These are phyloP conservation scores for Callipepla californica DNA, from an alignment of 2,113 vertebrate genomes.

Conservation along the genomic window DNA sequence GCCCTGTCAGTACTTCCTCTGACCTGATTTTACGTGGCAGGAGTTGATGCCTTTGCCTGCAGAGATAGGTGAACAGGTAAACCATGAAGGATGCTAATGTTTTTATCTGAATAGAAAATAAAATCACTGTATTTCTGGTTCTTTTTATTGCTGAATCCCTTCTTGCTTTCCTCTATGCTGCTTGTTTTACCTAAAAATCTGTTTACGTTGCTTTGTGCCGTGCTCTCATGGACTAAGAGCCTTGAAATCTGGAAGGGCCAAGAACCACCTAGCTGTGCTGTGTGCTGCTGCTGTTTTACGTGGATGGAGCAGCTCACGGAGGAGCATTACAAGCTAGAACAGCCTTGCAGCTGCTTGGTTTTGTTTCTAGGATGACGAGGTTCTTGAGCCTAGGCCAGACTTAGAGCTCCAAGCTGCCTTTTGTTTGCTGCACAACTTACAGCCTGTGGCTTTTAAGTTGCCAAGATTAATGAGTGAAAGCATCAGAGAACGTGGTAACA, in stretches of 20 bases:
- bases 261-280: neutral
- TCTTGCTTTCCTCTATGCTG: neutral
- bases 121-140: neutral
- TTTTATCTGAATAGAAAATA: neutral
- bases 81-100: neutral
- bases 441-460: neutral
- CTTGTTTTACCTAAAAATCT: neutral
- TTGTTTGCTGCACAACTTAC: neutral
- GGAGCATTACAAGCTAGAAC: neutral
- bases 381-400: neutral
- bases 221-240: neutral
- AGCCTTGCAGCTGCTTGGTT: neutral
- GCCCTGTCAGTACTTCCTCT: neutral
- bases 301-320: neutral
- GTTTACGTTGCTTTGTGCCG: rapidly evolving
- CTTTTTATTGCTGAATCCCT: neutral
- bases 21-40: neutral
- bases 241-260: neutral
- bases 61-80: neutral
- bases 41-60: neutral
- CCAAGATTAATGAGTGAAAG: neutral
- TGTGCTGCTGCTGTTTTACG: neutral
- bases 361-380: neutral
- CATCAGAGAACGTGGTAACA: neutral
- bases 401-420: neutral